Conservation (phyloP, 2,113 vertebrate genomes). For the Amphiprion ocellaris region DNA sequence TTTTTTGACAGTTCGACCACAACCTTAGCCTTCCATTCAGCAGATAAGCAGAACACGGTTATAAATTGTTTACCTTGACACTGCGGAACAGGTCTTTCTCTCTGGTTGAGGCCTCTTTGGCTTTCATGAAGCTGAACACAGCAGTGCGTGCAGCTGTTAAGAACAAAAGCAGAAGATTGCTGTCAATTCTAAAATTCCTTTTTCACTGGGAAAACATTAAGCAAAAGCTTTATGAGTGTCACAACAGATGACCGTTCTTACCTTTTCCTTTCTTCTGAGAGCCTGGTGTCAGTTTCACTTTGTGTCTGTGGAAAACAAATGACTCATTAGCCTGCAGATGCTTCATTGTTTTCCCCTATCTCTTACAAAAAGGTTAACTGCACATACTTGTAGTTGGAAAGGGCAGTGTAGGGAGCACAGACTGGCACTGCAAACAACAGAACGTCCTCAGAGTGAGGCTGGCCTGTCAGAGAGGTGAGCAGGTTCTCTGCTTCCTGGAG, state of each 20-base stretch:
- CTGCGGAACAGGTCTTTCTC: conserved; percentile 97
- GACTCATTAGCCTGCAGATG: not conserved
- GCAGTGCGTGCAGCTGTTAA: conserved; percentile 93
- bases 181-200: not conserved
- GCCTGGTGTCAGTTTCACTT: conserved; percentile 97
- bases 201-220: not conserved
- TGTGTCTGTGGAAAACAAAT: conserved; percentile 84
- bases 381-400: conserved; percentile 92
- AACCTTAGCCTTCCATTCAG: too few relatives aligned
- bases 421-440: conserved; percentile 94
- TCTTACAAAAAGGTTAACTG: not conserved
- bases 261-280: conserved; percentile 99
- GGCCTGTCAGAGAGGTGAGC: conserved; percentile 92
- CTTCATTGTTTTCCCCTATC: not conserved
- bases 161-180: not conserved
- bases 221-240: not conserved
- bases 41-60: not conserved
- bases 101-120: conserved; percentile 88
- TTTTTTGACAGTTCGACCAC: too few relatives aligned
- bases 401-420: conserved; percentile 94
- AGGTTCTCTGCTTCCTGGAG: conserved; percentile 88
- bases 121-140: conserved; percentile 94
- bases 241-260: conserved; percentile 58
- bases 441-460: conserved; percentile 92
- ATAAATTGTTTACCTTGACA: conserved; percentile 87